Evolutionary conservation across 2,797 vertebrate species (phyloP), one percentile per base, ranked within the genome.

Genomic region (Podargus strigoides): DNA sequence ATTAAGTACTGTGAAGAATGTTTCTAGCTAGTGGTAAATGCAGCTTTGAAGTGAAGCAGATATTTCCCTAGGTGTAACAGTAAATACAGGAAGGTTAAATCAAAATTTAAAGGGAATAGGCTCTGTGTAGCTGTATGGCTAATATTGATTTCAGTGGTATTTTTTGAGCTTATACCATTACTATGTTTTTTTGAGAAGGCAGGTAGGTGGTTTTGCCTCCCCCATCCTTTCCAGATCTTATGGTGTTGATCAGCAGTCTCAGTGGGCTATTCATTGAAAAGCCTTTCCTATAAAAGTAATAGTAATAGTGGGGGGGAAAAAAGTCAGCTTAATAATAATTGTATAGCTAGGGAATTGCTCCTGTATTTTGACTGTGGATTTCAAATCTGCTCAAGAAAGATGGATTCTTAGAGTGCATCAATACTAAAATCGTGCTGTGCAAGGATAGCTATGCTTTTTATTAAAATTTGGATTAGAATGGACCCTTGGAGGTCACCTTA

Each of bases 251-350:
- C 34, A 52, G 41, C 24, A 15, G 4, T 42, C 47, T 78, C 34
- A 27, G n/a, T 22, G 23, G 6, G 8, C 28, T 63, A 16, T 16
- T 66, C 4, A 44, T 69, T 53, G 23, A 37, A 46, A 82, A 82
- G 18, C 6, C 9, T 59, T 41, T 50, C 36, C 41, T 88, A 68
- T 63, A 58, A n/a, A 47, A 68, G 36, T 17, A 42, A 20, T 11
- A n/a, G 16, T 18, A 47, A 37, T 5, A 2, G 21, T 4, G 11
- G 7, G 39, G 27, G 36, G 21, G 5, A 1, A 4, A 2, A 6
- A 27, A n/a, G 26, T 66, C 47, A 28, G 4, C 68, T 63, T 56
- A 46, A 16, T 76, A 24, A 19, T 32, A 46, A 24, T 9, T 58
- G 19, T 56, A 7, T 20, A 79, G 27, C 37, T 46, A 24, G 50